Conservation (phyloP, 1,140 invertebrate genomes). For the Magallana angulata region DNA sequence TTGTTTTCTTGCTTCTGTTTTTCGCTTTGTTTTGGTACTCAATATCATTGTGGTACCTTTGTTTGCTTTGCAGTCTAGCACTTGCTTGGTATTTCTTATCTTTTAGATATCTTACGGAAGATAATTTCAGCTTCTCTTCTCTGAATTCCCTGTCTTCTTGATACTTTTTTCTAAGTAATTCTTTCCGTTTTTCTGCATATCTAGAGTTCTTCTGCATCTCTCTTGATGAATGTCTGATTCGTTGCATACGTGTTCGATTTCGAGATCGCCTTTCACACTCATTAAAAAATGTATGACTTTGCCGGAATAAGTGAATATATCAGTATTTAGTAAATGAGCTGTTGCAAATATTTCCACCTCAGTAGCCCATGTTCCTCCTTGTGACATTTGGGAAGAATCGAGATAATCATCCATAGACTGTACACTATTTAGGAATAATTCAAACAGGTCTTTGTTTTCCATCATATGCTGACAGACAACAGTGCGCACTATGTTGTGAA, state of each 20-base stretch:
- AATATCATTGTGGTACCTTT: not conserved
- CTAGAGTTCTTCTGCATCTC: too few species aligned
- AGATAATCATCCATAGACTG: not conserved
- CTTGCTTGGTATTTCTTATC: slow-evolving; percentile 8
- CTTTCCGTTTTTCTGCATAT: not conserved
- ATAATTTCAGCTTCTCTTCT: not conserved
- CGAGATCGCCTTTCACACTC: too few species aligned
- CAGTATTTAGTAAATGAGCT: slow-evolving; percentile 38
- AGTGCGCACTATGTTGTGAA: not conserved
- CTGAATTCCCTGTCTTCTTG: slow-evolving; percentile 11
- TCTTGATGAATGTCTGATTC: too few species aligned
- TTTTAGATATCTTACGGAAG: not conserved
- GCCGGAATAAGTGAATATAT: slow-evolving; percentile 28
- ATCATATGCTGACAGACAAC: not conserved
- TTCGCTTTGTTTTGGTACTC: not conserved
- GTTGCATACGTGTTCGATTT: too few species aligned
- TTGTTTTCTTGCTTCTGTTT: slow-evolving; percentile 21
- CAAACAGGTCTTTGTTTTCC: not conserved
- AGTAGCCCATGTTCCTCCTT: slow-evolving; percentile 32
- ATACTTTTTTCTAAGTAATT: not conserved
- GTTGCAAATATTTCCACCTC: slow-evolving; percentile 48
- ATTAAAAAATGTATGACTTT: too few species aligned
- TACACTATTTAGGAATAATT: not conserved
- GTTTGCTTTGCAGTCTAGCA: not conserved
- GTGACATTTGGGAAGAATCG: not conserved